Evolutionary conservation across 2,888 invertebrate genomes (phyloP).

Genomic region (Sphaeridia pumilis): DNA sequence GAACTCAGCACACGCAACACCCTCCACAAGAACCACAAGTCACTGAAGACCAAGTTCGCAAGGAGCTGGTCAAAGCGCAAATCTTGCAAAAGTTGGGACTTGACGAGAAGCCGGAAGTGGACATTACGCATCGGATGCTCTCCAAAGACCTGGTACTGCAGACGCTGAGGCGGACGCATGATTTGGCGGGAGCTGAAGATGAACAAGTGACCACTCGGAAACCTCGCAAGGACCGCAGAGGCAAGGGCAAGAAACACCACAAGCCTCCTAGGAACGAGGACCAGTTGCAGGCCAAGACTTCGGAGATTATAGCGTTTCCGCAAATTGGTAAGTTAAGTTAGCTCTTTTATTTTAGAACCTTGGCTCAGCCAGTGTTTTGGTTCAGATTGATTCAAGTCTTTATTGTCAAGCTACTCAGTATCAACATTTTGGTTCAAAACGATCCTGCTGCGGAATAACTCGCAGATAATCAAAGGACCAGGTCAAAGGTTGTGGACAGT

Average conservation of each 20-base stretch:
- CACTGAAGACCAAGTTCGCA: conserved; percentile 27
- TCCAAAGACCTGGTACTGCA: conserved; percentile 34
- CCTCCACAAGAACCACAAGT: too few relatives aligned
- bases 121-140: conserved; percentile 34
- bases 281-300: conserved; percentile 35
- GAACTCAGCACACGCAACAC: too few relatives aligned
- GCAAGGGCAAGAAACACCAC: not conserved
- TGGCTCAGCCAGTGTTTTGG: too few relatives aligned
- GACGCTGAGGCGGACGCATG: conserved; percentile 31
- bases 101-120: conserved; percentile 32
- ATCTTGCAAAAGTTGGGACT: conserved; percentile 34
- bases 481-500: too few relatives aligned
- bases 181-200: not conserved
- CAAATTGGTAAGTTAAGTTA: conserved; percentile 30
- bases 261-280: conserved; percentile 1
- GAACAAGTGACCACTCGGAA: not conserved
- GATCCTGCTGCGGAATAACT: too few relatives aligned
- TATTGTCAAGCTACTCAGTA: too few relatives aligned
- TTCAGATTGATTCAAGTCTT: too few relatives aligned
- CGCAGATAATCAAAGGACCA: too few relatives aligned
- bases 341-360: not conserved
- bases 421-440: too few relatives aligned
- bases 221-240: not conserved
- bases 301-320: conserved; percentile 36
- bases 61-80: conserved; percentile 34